phyloP scores from a whole-genome alignment of 53 echinoderm and acorn worm species.

The Stichopus horrens region DNA sequence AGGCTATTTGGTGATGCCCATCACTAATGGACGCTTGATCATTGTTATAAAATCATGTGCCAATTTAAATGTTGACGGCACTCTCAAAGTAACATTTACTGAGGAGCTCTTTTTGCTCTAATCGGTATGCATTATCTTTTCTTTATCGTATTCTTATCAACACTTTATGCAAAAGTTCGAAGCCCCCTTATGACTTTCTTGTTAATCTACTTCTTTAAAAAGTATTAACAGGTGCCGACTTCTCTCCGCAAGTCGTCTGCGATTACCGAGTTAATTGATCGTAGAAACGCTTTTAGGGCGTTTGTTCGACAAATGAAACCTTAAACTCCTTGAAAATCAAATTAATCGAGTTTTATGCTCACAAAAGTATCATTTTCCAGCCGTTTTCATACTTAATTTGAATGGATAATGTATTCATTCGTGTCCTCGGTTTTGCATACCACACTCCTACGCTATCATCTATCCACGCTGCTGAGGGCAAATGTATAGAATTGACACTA shows the following conservation, averaged over 20 bases:
- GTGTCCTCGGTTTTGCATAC: not conserved
- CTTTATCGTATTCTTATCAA: too few species aligned
- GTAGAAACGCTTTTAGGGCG: conserved; percentile 2
- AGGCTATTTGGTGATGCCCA: too few species aligned
- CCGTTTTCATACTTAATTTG: not conserved
- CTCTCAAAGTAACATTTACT: too few species aligned
- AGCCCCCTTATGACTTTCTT: not conserved
- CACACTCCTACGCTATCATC: not conserved
- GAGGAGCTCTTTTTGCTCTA: too few species aligned
- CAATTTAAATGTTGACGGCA: too few species aligned
- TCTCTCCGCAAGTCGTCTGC: too few species aligned
- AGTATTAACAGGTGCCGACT: not conserved
- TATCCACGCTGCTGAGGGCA: not conserved
- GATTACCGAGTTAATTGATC: not conserved
- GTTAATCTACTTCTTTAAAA: not conserved
- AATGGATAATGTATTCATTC: not conserved
- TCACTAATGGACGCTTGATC: too few species aligned
- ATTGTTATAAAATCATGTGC: too few species aligned
- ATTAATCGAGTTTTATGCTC: conserved; percentile 12
- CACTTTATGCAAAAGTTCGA: not conserved
- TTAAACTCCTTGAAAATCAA: conserved; percentile 19
- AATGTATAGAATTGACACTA: not conserved
- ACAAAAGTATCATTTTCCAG: not conserved
- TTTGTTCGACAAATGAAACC: conserved; percentile 28
- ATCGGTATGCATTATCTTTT: too few species aligned